Evolutionary conservation across 2,113 vertebrate genomes (phyloP).

Genomic region (Anas platyrhynchos): DNA sequence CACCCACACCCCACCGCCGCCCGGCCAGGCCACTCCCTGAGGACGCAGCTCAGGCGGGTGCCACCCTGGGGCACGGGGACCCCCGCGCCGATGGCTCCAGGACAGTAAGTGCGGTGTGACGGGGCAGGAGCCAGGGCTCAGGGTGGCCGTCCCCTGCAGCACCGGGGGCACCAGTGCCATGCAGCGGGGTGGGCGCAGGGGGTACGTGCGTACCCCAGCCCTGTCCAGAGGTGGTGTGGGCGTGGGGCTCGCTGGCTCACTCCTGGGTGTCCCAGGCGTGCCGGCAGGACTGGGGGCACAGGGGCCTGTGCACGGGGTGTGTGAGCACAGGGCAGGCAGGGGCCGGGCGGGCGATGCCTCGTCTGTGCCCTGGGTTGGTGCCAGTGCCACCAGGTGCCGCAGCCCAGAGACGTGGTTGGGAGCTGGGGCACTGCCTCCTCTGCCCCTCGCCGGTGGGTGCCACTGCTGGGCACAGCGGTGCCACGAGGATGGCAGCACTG

Average conservation of each 20-base stretch:
- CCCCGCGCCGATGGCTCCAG: background rate
- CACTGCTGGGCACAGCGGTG: too few species aligned
- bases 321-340: background rate
- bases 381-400: too few species aligned
- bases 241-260: accelerated
- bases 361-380: too few species aligned
- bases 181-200: accelerated
- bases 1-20: accelerated
- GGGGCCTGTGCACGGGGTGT: accelerated
- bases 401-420: too few species aligned
- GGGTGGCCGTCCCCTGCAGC: too few species aligned
- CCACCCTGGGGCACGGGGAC: background rate
- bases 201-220: accelerated
- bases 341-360: background rate
- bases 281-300: accelerated
- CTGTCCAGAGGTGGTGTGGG: background rate
- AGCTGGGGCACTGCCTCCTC: too few species aligned
- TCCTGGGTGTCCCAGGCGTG: accelerated
- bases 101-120: background rate
- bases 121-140: too few species aligned
- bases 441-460: too few species aligned
- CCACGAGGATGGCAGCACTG: background rate
- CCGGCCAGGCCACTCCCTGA: background rate
- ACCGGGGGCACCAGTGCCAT: accelerated
- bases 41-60: background rate